Conservation (phyloP, 2,888 invertebrate species). For the Apodemia mormo region DNA sequence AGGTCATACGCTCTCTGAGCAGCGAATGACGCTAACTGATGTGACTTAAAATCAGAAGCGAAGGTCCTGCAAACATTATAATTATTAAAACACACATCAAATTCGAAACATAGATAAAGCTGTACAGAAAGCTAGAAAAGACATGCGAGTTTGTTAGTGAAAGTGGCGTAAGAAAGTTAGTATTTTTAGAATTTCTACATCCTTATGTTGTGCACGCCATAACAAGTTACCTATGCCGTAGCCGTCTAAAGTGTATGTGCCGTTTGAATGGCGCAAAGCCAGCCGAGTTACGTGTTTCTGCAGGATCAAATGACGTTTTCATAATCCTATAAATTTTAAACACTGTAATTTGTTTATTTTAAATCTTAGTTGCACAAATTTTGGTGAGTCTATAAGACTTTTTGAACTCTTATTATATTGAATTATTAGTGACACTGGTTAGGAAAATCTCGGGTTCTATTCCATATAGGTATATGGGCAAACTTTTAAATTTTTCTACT, state of each 20-base stretch:
- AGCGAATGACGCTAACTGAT: slow-evolving; percentile 60
- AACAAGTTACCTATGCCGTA: background rate
- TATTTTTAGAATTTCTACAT: background rate
- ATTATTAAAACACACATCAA: slow-evolving; percentile 28
- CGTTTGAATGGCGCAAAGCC: background rate
- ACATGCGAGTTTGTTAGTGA: slow-evolving; percentile 27
- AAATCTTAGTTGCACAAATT: background rate
- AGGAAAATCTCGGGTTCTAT: too few species aligned
- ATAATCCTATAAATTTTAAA: slow-evolving; percentile 4
- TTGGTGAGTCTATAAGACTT: too few species aligned
- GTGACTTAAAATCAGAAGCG: slow-evolving; percentile 54
- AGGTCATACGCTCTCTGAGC: slow-evolving; percentile 68
- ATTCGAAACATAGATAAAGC: slow-evolving; percentile 25
- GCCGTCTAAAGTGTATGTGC: background rate
- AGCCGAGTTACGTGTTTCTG: background rate
- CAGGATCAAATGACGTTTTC: slow-evolving; percentile 1
- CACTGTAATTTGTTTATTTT: background rate
- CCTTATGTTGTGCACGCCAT: background rate
- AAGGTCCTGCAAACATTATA: slow-evolving; percentile 60
- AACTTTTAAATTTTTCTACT: too few species aligned
- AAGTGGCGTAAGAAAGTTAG: slow-evolving; percentile 10
- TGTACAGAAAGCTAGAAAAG: slow-evolving; percentile 28
- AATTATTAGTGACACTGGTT: too few species aligned
- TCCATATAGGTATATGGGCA: too few species aligned
- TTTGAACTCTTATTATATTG: too few species aligned